These are phyloP conservation scores for Panurus biarmicus DNA, from an alignment of 2,113 vertebrate species.

Conservation along the genomic window DNA sequence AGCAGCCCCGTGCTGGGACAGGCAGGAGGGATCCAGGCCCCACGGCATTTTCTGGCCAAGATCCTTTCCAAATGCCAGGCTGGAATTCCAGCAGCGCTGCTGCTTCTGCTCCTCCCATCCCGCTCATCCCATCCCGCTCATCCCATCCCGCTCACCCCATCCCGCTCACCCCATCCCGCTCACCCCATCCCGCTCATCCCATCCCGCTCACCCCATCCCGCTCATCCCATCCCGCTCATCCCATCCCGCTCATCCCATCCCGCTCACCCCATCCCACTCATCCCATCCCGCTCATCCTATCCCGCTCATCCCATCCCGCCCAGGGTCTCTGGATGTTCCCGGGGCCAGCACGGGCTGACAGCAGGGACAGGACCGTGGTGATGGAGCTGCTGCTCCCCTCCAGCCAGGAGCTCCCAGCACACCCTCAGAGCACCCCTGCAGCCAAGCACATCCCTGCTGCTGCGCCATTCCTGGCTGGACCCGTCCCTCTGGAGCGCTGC, in stretches of 20 bases:
- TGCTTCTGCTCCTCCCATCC: neutral
- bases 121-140: neutral
- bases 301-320: neutral
- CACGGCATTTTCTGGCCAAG: neutral
- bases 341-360: neutral
- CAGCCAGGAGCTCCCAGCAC: neutral
- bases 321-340: neutral
- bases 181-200: neutral
- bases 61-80: neutral
- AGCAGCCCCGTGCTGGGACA: neutral
- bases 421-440: neutral
- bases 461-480: neutral
- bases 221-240: neutral
- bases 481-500: neutral
- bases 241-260: neutral
- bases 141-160: neutral
- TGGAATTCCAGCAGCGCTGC: neutral
- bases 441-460: neutral
- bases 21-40: neutral
- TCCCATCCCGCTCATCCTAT: too few relatives aligned
- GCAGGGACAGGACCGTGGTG: neutral
- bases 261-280: too few relatives aligned
- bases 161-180: neutral
- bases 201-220: neutral
- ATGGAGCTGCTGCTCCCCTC: neutral